Conservation (phyloP, 2,797 vertebrate genomes). For the Rhadinocentrus ornatus region DNA sequence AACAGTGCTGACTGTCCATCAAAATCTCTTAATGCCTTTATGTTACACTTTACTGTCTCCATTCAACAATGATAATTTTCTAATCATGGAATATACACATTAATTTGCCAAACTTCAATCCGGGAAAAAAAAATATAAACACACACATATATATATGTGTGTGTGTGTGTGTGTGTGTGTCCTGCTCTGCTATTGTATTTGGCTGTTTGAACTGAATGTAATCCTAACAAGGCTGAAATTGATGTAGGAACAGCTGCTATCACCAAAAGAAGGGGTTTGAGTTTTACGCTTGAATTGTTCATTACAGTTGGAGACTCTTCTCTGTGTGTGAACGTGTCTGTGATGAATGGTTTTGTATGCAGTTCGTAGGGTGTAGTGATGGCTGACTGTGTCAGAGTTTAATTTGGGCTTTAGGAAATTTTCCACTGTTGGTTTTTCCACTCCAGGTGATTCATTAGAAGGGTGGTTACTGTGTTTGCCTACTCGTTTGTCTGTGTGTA, state of each 20-base stretch:
- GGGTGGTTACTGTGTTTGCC: slow-evolving; percentile 65
- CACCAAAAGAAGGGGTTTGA: neutral
- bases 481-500: slow-evolving; percentile 30
- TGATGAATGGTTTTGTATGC: slow-evolving; percentile 63
- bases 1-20: too few relatives aligned
- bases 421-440: slow-evolving; percentile 88
- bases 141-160: too few relatives aligned
- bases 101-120: too few relatives aligned
- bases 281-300: neutral
- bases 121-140: too few relatives aligned
- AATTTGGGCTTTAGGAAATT: slow-evolving; percentile 78
- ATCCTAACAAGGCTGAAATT: neutral
- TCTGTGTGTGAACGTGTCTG: neutral
- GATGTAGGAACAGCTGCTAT: slow-evolving; percentile 8
- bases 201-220: neutral
- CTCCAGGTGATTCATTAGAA: slow-evolving; percentile 84
- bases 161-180: too few relatives aligned
- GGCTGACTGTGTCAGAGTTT: slow-evolving; percentile 72
- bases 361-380: slow-evolving; percentile 66
- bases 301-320: neutral
- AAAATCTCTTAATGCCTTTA: too few relatives aligned
- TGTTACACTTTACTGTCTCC: neutral
- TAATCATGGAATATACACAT: neutral
- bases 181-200: neutral
- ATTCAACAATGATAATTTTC: neutral